Evolutionary conservation across 2,797 vertebrate genomes (phyloP).

Genomic region (Smutsia gigantea): DNA sequence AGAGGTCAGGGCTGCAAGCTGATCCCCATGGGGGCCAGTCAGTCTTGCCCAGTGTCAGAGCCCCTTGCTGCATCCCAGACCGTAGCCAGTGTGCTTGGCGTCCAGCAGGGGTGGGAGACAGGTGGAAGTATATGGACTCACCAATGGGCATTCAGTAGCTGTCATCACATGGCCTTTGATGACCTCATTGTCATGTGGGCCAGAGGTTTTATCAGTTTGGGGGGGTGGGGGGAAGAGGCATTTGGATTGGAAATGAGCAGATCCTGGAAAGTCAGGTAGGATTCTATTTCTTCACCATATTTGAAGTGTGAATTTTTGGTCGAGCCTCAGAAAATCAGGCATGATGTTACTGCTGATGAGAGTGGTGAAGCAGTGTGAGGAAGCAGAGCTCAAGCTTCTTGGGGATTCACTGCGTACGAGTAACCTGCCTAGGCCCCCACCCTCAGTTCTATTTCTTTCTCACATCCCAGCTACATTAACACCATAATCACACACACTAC

Average conservation of each 20-base stretch:
- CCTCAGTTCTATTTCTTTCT: background rate
- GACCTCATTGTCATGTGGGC: rapidly evolving
- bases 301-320: background rate
- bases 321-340: background rate
- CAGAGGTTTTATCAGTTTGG: background rate
- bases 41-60: background rate
- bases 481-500: no score
- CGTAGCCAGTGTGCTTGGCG: background rate
- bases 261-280: background rate
- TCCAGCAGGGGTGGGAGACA: background rate
- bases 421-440: no score
- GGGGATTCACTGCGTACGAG: rapidly evolving
- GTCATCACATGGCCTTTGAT: background rate
- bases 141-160: background rate
- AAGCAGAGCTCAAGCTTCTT: background rate
- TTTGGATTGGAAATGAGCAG: background rate
- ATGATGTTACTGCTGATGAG: rapidly evolving
- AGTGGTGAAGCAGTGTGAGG: background rate
- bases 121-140: no score
- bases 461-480: background rate
- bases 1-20: background rate
- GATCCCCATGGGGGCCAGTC: background rate
- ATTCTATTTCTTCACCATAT: background rate
- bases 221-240: background rate
- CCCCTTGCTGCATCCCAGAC: background rate